Percentiles rank a stretch among this genome's conserved stretches.
Evolutionary conservation across 2,888 invertebrate species (phyloP).

Genomic region (Druceiella hillmani): DNA sequence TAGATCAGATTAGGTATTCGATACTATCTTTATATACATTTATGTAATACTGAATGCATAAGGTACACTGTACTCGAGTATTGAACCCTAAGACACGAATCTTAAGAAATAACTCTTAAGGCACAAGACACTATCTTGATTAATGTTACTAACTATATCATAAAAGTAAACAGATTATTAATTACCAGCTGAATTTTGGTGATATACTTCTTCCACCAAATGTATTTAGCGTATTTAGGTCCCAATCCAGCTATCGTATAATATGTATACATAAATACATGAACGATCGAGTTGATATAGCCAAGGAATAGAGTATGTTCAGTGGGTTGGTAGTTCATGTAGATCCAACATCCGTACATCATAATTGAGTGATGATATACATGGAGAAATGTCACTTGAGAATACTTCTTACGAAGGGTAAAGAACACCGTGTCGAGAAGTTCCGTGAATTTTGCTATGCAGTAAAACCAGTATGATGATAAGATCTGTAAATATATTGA

Average conservation of each 20-base stretch:
- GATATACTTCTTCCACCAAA: conserved; percentile 88
- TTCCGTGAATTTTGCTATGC: conserved; percentile 75
- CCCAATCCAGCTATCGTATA: conserved; percentile 75
- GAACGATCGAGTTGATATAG: conserved; percentile 70
- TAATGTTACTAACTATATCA: too few species aligned
- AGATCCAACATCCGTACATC: conserved; percentile 74
- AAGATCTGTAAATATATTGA: background rate
- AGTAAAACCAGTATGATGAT: conserved; percentile 79
- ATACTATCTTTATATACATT: too few species aligned
- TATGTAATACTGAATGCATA: too few species aligned
- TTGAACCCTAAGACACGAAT: too few species aligned
- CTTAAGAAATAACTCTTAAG: too few species aligned
- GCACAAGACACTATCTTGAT: too few species aligned
- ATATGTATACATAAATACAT: conserved; percentile 79
- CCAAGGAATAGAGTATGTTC: conserved; percentile 74
- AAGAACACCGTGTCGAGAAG: conserved; percentile 83
- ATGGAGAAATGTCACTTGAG: conserved; percentile 83
- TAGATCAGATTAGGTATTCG: too few species aligned
- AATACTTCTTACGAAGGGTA: conserved; percentile 69
- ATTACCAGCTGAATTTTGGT: conserved; percentile 74
- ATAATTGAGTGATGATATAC: conserved; percentile 84
- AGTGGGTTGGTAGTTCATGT: conserved; percentile 71
- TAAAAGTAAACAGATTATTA: too few species aligned
- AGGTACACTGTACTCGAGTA: too few species aligned
- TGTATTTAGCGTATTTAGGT: conserved; percentile 66